Percentiles rank a stretch among this genome's conserved stretches.
Conservation (phyloP, 1,140 invertebrate genomes). For the Harpegnathos saltator region DNA sequence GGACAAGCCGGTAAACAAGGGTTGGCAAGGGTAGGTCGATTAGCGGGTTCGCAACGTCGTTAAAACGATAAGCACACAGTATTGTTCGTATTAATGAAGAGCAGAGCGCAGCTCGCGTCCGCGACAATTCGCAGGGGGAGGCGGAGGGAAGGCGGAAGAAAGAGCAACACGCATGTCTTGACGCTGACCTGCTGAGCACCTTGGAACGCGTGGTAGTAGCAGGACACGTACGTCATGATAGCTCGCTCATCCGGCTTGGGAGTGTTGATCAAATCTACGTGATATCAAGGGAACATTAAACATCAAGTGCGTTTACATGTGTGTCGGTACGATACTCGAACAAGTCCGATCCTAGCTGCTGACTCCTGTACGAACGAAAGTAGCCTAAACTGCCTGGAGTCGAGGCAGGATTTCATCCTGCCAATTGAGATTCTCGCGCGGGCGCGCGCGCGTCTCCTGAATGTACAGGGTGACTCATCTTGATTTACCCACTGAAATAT, state of each 20-base stretch:
- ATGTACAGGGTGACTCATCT: too few species aligned
- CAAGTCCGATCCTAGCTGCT: slow-evolving; percentile 49
- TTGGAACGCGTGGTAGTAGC: slow-evolving; percentile 99
- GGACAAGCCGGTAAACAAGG: slow-evolving; percentile 53
- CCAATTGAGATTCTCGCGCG: background rate
- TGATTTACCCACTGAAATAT: too few species aligned
- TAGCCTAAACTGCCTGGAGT: slow-evolving; percentile 4
- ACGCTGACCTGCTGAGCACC: slow-evolving; percentile 97
- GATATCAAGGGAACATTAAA: slow-evolving; percentile 74
- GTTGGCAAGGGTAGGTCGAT: slow-evolving; percentile 8
- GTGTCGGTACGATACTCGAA: slow-evolving; percentile 33
- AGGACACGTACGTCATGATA: slow-evolving; percentile 99
- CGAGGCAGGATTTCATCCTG: slow-evolving; percentile 29
- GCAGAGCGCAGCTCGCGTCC: slow-evolving; percentile 54
- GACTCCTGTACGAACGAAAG: slow-evolving; percentile 27
- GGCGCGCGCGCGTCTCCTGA: background rate
- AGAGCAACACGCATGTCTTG: slow-evolving; percentile 85
- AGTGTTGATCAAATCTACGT: slow-evolving; percentile 98
- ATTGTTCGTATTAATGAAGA: slow-evolving; percentile 57
- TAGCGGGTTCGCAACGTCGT: slow-evolving; percentile 57
- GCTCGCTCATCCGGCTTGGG: slow-evolving; percentile 99
- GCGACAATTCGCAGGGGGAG: slow-evolving; percentile 25
- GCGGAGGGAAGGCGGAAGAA: slow-evolving; percentile 53
- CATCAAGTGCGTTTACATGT: slow-evolving; percentile 59
- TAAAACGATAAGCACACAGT: slow-evolving; percentile 61